A percentile compares a stretch with the other conserved stretches of the same genome.
Evolutionary conservation across 2,797 vertebrate species (phyloP).

Genomic region (Muraenolepis orangiensis): DNA sequence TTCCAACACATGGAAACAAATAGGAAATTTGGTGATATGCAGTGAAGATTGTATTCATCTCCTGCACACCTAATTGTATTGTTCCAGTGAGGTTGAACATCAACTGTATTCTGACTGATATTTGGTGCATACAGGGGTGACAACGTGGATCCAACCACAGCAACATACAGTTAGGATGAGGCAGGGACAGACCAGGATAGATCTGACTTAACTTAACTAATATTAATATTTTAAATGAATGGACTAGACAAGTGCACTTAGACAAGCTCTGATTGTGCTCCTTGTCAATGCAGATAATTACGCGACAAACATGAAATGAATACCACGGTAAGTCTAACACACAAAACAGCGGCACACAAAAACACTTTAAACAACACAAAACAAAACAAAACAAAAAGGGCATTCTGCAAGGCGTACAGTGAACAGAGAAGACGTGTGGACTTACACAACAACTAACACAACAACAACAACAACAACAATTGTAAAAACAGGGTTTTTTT

Average conservation of each 20-base stretch:
- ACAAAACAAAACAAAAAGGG: neutral
- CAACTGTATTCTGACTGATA: slow-evolving; percentile 12
- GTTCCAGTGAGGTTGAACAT: neutral
- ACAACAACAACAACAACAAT: neutral
- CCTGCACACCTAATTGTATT: neutral
- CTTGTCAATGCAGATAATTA: neutral
- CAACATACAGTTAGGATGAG: slow-evolving; percentile 35
- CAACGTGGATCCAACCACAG: slow-evolving; percentile 51
- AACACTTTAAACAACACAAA: neutral
- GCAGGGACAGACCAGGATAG: neutral
- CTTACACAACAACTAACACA: neutral
- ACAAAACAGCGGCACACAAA: neutral
- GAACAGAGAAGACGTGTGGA: neutral
- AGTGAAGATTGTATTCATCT: neutral
- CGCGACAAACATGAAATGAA: neutral
- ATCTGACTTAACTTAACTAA: neutral
- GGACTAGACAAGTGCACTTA: slow-evolving; percentile 2
- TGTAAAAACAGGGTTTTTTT: neutral
- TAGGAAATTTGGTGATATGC: too few relatives aligned
- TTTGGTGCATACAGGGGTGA: neutral
- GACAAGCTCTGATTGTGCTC: neutral
- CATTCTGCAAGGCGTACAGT: neutral
- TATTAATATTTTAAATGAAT: neutral
- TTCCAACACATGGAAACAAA: neutral
- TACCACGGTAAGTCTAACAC: neutral